phyloP scores from a whole-genome alignment of 2,888 invertebrate genomes.

The Troglohyphantes excavatus region DNA sequence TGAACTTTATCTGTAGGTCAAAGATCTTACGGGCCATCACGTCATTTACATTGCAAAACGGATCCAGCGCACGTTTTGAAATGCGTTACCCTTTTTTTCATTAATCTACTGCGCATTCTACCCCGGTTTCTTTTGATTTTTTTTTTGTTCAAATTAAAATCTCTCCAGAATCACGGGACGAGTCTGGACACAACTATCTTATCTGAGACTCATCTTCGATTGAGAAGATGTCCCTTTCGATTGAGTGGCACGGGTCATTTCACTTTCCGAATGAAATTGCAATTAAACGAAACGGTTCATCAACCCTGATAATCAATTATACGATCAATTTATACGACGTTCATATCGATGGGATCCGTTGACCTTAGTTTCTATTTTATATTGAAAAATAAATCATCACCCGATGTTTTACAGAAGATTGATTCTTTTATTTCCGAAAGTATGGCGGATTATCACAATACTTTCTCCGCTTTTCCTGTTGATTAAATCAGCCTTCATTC shows the following conservation, averaged over 20 bases:
- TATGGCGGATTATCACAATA: too few relatives aligned
- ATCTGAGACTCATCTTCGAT: neutral
- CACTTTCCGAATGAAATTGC: neutral
- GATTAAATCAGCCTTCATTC: too few relatives aligned
- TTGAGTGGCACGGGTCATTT: conserved; percentile 8
- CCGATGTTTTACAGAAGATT: too few relatives aligned
- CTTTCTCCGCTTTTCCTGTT: too few relatives aligned
- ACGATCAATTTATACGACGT: neutral
- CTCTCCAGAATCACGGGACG: neutral
- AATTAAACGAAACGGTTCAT: conserved; percentile 28
- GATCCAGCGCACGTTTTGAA: neutral
- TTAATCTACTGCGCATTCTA: conserved; percentile 5
- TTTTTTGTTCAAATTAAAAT: neutral
- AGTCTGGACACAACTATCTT: conserved; percentile 26
- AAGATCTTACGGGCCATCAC: neutral
- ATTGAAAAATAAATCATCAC: neutral
- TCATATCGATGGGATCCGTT: neutral
- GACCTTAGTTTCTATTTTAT: neutral
- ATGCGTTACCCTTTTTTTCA: neutral
- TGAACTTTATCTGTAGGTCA: neutral
- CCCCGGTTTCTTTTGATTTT: neutral
- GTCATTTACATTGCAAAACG: neutral
- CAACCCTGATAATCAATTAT: conserved; percentile 24
- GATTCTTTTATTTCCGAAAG: too few relatives aligned
- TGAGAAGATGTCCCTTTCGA: neutral